These are phyloP conservation scores for Abrostola tripartita DNA, from an alignment of 2,888 invertebrate genomes.

Conservation along the genomic window DNA sequence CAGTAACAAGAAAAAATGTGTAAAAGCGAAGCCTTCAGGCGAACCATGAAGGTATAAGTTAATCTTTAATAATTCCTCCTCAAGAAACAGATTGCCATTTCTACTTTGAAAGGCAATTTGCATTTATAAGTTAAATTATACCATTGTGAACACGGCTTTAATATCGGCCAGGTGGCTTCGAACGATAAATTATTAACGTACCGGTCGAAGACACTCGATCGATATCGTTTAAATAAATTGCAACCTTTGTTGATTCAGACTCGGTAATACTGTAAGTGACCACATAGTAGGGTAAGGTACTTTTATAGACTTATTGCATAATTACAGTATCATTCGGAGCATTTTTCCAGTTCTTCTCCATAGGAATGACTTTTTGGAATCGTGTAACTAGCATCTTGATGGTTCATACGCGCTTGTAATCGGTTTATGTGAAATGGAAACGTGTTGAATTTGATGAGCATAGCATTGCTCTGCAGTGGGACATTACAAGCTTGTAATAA, in stretches of 20 bases:
- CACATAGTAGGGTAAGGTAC: slow-evolving; percentile 18
- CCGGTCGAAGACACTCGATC: slow-evolving; percentile 58
- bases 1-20: too few species aligned
- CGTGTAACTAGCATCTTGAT: too few species aligned
- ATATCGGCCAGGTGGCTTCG: slow-evolving; percentile 55
- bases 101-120: not conserved
- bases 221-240: slow-evolving; percentile 60
- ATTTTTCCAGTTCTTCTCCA: not conserved
- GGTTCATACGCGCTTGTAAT: too few species aligned
- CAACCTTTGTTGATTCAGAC: slow-evolving; percentile 36
- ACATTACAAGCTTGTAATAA: too few species aligned
- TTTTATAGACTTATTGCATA: not conserved
- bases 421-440: too few species aligned
- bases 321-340: not conserved
- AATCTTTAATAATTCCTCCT: not conserved
- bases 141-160: slow-evolving; percentile 11
- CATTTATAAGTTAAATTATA: slow-evolving; percentile 12
- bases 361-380: too few species aligned
- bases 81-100: not conserved
- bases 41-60: not conserved
- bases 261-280: slow-evolving; percentile 32
- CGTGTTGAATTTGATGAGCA: too few species aligned
- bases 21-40: not conserved
- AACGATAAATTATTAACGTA: slow-evolving; percentile 63
- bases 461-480: too few species aligned